A percentile compares a stretch with the other conserved stretches of the same genome.
These are phyloP conservation scores for Polydrusus cervinus DNA, from an alignment of 2,888 invertebrate genomes.

Conservation along the genomic window DNA sequence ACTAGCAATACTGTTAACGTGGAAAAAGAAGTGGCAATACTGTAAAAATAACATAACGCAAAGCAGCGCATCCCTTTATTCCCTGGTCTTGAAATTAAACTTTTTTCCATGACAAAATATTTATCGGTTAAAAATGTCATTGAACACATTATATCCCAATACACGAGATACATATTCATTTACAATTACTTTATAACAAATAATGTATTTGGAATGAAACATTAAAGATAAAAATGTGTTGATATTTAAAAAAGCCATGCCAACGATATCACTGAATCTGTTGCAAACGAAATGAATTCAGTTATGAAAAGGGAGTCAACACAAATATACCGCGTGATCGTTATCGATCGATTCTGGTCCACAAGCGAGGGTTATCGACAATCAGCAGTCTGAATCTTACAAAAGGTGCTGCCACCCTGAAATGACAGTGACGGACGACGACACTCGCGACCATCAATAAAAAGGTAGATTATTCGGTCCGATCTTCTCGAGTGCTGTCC, in stretches of 20 bases:
- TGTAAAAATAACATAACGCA: too few relatives aligned
- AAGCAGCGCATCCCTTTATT: too few relatives aligned
- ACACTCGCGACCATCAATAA: constrained; percentile 62
- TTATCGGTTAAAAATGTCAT: too few relatives aligned
- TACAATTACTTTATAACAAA: too few relatives aligned
- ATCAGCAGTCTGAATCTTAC: constrained; percentile 62
- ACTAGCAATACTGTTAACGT: too few relatives aligned
- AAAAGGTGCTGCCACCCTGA: constrained; percentile 60
- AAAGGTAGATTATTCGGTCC: constrained; percentile 60
- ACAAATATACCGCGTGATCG: constrained; percentile 30
- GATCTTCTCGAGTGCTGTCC: constrained; percentile 34
- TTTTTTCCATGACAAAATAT: too few relatives aligned
- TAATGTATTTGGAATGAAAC: too few relatives aligned
- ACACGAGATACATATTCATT: too few relatives aligned
- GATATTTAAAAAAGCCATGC: background rate
- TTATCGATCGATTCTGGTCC: constrained; percentile 46
- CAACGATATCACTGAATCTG: background rate
- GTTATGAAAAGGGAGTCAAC: constrained; percentile 18
- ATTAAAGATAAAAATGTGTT: background rate
- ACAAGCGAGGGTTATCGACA: constrained; percentile 54
- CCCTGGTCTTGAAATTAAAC: too few relatives aligned
- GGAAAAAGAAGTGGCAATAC: too few relatives aligned
- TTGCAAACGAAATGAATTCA: background rate
- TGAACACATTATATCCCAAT: too few relatives aligned
- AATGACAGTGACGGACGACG: constrained; percentile 64